Conservation (phyloP, 1,140 invertebrate species). For the Melipona quadrifasciata region DNA sequence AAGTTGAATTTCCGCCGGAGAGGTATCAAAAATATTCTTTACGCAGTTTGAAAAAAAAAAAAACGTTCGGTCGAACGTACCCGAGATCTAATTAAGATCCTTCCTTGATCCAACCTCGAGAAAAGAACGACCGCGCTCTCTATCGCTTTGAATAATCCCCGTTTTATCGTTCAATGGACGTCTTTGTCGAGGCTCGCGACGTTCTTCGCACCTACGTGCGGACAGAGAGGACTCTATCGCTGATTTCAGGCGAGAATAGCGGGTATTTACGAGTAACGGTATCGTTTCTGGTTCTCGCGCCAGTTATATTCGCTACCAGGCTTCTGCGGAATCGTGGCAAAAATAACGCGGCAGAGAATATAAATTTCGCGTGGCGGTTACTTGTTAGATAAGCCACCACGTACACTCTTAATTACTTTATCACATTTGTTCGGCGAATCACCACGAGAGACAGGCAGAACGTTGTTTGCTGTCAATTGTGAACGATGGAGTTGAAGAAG, state of each 20-base stretch:
- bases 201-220: constrained; percentile 24
- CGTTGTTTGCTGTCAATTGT: background rate
- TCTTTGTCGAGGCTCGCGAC: background rate
- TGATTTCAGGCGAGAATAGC: background rate
- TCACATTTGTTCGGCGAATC: constrained; percentile 13
- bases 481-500: background rate
- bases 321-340: constrained; percentile 31
- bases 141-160: constrained; percentile 16
- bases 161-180: constrained; percentile 24
- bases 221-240: background rate
- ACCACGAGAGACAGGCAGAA: too few species aligned
- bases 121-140: background rate
- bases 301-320: background rate
- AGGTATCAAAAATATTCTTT: too few species aligned
- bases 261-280: constrained; percentile 35
- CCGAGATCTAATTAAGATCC: too few species aligned
- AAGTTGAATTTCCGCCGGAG: too few species aligned
- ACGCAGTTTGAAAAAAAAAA: background rate
- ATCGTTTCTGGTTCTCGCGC: background rate
- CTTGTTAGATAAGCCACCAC: constrained; percentile 24
- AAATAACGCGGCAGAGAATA: constrained; percentile 43
- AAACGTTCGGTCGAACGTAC: background rate
- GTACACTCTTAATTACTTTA: constrained; percentile 44
- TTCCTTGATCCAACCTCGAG: too few species aligned
- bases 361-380: constrained; percentile 25